These are phyloP conservation scores for Drosophila bifasciata DNA, from an alignment of 1,140 invertebrate species.

Conservation along the genomic window DNA sequence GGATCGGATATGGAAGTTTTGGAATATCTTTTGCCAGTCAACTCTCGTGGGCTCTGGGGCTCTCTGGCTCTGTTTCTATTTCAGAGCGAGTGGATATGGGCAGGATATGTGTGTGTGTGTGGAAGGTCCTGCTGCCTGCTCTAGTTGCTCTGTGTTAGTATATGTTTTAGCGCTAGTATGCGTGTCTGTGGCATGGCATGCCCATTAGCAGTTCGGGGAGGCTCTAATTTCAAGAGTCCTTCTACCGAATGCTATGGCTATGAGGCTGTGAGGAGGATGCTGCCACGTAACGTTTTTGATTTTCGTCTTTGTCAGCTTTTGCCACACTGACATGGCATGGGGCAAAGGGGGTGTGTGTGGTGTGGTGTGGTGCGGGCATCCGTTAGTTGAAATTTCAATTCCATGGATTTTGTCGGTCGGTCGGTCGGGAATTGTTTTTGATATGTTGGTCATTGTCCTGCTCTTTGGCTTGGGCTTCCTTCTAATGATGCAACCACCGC, in stretches of 20 bases:
- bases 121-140: not conserved
- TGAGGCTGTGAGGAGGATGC: constrained; percentile 61
- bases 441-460: constrained; percentile 62
- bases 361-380: constrained; percentile 14
- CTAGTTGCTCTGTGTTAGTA: too few species aligned
- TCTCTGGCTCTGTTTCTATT: constrained; percentile 12
- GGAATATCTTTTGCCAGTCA: constrained; percentile 77
- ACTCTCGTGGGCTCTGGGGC: constrained; percentile 32
- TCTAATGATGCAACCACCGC: too few species aligned
- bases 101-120: not conserved
- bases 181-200: constrained; percentile 7
- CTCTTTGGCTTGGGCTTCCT: not conserved
- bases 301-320: constrained; percentile 76
- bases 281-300: constrained; percentile 72
- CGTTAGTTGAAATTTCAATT: constrained; percentile 82
- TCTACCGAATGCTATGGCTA: too few species aligned
- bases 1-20: constrained; percentile 82
- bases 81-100: constrained; percentile 33
- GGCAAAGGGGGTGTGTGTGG: not conserved
- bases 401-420: constrained; percentile 59
- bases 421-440: constrained; percentile 74
- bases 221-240: constrained; percentile 77
- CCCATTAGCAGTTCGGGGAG: constrained; percentile 79
- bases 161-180: too few species aligned
- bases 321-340: constrained; percentile 35